These are phyloP conservation scores for Dorcus hopei DNA, from an alignment of 2,888 invertebrate genomes.

Conservation along the genomic window DNA sequence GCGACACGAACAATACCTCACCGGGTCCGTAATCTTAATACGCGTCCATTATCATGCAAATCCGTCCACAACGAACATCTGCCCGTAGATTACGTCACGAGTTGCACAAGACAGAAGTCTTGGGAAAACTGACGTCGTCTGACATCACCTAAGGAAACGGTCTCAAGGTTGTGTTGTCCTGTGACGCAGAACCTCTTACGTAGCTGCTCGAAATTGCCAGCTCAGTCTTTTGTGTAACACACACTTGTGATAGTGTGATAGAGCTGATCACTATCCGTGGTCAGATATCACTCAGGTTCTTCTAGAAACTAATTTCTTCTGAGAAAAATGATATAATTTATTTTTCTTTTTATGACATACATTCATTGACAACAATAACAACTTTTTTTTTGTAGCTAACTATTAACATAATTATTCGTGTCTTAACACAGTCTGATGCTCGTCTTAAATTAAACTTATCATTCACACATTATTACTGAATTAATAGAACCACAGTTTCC, in stretches of 20 bases:
- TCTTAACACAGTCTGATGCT: neutral
- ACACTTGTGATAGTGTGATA: too few relatives aligned
- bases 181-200: constrained; percentile 41
- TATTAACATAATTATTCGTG: too few relatives aligned
- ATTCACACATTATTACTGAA: too few relatives aligned
- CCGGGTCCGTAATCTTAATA: constrained; percentile 49
- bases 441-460: too few relatives aligned
- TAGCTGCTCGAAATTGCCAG: constrained; percentile 6
- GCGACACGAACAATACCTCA: constrained; percentile 40
- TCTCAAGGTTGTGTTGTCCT: constrained; percentile 48
- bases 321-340: too few relatives aligned
- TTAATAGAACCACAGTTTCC: too few relatives aligned
- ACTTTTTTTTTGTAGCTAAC: too few relatives aligned
- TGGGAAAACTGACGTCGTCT: constrained; percentile 29
- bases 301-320: too few relatives aligned
- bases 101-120: constrained; percentile 24
- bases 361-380: too few relatives aligned
- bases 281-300: too few relatives aligned
- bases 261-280: too few relatives aligned
- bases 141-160: constrained; percentile 43
- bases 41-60: constrained; percentile 47
- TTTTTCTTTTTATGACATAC: too few relatives aligned
- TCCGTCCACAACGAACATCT: constrained; percentile 38
- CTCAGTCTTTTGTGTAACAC: neutral
- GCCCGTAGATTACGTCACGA: constrained; percentile 31